A percentile compares a stretch with the other conserved stretches of the same genome.
Evolutionary conservation across 2,888 invertebrate species (phyloP).

Genomic region (Drosophila barbarae): DNA sequence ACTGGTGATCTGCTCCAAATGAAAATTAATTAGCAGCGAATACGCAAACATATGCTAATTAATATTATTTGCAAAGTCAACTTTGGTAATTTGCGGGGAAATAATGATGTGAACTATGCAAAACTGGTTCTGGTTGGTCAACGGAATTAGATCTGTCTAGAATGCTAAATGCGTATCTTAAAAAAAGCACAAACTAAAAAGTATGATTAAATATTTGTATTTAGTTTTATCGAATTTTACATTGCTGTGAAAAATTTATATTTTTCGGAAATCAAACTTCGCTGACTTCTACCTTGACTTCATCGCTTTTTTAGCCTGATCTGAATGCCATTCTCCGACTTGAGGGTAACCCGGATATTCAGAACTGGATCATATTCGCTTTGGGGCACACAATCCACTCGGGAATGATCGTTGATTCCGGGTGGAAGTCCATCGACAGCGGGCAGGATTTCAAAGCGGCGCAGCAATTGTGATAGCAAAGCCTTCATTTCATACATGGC

Average conservation of each 20-base stretch:
- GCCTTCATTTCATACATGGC: slow-evolving; percentile 82
- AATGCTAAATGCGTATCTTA: not conserved
- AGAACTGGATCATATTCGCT: slow-evolving; percentile 77
- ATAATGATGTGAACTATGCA: slow-evolving; percentile 12
- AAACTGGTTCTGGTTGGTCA: slow-evolving; percentile 10
- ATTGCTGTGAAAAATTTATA: not conserved
- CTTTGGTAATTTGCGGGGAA: slow-evolving; percentile 7
- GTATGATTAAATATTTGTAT: not conserved
- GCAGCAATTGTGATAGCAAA: slow-evolving; percentile 80
- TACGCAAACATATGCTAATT: slow-evolving; percentile 21
- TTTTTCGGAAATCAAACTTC: too few species aligned
- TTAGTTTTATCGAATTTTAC: not conserved
- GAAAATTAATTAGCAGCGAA: slow-evolving; percentile 25
- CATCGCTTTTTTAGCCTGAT: slow-evolving; percentile 74
- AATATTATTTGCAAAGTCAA: slow-evolving; percentile 26
- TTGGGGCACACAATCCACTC: slow-evolving; percentile 65
- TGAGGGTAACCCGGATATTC: slow-evolving; percentile 80
- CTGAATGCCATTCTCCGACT: slow-evolving; percentile 80
- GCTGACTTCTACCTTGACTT: not conserved
- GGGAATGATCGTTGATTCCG: slow-evolving; percentile 71
- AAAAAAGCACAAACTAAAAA: not conserved
- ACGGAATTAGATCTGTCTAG: not conserved
- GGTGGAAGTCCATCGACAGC: slow-evolving; percentile 59
- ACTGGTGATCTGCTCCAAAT: slow-evolving; percentile 5
- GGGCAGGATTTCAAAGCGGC: slow-evolving; percentile 79